Conservation (phyloP, 2,113 vertebrate species). For the Bujurquina vittata region DNA sequence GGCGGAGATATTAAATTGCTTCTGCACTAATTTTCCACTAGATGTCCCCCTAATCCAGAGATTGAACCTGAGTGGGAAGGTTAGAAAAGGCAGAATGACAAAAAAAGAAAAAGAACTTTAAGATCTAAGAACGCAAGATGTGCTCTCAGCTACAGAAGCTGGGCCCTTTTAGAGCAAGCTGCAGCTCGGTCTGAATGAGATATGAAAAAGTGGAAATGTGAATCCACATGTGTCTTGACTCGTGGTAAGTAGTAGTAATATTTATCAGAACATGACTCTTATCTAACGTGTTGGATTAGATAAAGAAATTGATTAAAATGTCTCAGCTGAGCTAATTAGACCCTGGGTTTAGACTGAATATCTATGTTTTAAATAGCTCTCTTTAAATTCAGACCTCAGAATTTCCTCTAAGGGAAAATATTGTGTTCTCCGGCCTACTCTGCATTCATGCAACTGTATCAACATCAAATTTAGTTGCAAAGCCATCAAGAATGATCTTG, state of each 20-base stretch:
- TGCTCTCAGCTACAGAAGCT: background rate
- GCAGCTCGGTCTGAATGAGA: background rate
- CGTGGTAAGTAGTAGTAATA: too few relatives aligned
- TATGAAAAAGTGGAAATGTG: background rate
- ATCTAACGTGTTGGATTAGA: too few relatives aligned
- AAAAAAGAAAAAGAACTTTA: background rate
- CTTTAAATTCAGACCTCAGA: too few relatives aligned
- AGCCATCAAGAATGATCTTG: background rate
- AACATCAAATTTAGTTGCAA: background rate
- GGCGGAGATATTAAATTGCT: background rate
- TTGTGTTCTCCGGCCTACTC: background rate
- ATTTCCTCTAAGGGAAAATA: too few relatives aligned
- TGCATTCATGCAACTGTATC: background rate
- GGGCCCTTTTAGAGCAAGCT: background rate
- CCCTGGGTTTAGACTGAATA: too few relatives aligned
- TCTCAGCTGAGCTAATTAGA: background rate
- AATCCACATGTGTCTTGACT: too few relatives aligned
- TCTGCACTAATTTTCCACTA: slow-evolving; percentile 43
- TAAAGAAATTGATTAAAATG: background rate
- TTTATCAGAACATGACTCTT: too few relatives aligned
- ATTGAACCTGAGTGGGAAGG: background rate
- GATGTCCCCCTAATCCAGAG: slow-evolving; percentile 44
- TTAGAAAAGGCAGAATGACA: background rate
- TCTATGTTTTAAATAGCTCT: too few relatives aligned
- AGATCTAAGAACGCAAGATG: background rate